Conservation (phyloP, 2,113 vertebrate species). For the Vulpes lagopus region DNA sequence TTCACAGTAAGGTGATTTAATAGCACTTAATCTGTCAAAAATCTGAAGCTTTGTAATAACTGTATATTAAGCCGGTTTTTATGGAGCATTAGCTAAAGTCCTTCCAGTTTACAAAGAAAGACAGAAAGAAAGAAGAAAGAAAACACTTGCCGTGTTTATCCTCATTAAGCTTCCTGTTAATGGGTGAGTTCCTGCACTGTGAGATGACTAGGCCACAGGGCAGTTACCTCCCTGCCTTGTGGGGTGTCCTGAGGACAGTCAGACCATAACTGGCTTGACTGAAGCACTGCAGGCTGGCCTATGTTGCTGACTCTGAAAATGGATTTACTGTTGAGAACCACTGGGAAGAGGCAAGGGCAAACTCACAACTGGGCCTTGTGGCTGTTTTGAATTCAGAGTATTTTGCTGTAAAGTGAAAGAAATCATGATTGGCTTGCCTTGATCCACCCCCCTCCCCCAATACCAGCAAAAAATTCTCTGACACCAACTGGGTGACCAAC, state of each 20-base stretch:
- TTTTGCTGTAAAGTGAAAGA: neutral
- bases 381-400: neutral
- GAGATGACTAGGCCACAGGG: neutral
- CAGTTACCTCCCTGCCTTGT: neutral
- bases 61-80: slow-evolving; percentile 90
- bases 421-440: neutral
- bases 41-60: slow-evolving; percentile 90
- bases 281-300: neutral
- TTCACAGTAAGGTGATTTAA: slow-evolving; percentile 91
- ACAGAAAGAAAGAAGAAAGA: neutral
- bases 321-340: neutral
- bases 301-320: neutral
- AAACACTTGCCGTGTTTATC: slow-evolving; percentile 37
- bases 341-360: neutral
- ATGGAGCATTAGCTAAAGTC: slow-evolving; percentile 88
- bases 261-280: neutral
- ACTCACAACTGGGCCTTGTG: neutral
- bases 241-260: neutral
- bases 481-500: neutral
- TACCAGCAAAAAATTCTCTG: neutral
- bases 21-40: slow-evolving; percentile 92
- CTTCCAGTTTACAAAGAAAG: slow-evolving; percentile 86
- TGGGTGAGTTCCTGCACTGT: slow-evolving; percentile 15
- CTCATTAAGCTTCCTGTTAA: slow-evolving; percentile 20
- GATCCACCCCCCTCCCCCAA: neutral